phyloP scores from a whole-genome alignment of 2,888 invertebrate genomes.

The Halocaridina rubra region DNA sequence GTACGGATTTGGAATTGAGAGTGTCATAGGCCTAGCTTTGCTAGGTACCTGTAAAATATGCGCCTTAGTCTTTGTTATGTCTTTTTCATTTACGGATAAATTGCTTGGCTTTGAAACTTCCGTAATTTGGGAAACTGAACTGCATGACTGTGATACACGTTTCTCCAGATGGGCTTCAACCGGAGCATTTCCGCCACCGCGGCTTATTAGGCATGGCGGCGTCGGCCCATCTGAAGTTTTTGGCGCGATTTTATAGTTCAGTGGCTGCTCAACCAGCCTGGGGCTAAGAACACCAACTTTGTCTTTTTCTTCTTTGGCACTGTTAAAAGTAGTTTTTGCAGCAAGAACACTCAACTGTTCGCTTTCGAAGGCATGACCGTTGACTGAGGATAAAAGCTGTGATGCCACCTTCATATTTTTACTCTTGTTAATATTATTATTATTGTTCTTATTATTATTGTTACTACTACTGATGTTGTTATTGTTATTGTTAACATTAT shows the following conservation, averaged over 20 bases:
- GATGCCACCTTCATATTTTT: not conserved
- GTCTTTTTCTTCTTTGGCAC: conserved; percentile 35
- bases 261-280: not conserved
- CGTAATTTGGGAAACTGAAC: no score
- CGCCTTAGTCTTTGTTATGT: not conserved
- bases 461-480: no score
- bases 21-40: no score
- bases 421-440: no score
- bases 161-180: no score
- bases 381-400: not conserved
- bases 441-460: no score
- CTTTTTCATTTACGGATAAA: conserved; percentile 26
- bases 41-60: not conserved
- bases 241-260: not conserved
- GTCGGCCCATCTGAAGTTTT: conserved; percentile 1
- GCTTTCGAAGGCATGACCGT: not conserved
- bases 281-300: not conserved
- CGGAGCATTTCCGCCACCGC: not conserved
- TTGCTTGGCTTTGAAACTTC: no score
- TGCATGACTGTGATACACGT: no score
- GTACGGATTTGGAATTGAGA: no score
- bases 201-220: not conserved
- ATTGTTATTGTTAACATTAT: no score
- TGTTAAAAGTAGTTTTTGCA: not conserved
- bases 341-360: conserved; percentile 16